These are phyloP conservation scores for Lucinisca nassula DNA, from an alignment of 2,888 invertebrate genomes.

Conservation along the genomic window DNA sequence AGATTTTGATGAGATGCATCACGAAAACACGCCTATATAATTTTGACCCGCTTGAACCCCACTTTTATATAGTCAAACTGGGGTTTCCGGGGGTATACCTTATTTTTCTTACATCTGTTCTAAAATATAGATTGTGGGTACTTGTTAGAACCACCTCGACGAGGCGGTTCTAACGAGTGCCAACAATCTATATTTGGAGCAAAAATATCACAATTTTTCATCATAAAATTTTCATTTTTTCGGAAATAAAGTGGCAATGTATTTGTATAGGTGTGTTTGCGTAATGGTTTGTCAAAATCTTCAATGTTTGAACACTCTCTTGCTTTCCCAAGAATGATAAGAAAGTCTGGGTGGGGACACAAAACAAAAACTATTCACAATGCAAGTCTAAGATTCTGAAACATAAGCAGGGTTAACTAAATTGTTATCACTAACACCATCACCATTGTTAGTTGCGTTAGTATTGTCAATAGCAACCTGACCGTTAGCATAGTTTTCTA, in stretches of 20 bases:
- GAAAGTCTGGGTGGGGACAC: not conserved
- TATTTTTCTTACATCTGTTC: too few species aligned
- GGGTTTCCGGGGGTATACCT: too few species aligned
- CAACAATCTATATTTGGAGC: too few species aligned
- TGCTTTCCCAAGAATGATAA: not conserved
- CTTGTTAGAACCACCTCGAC: too few species aligned
- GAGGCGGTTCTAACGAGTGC: too few species aligned
- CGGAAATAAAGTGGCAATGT: too few species aligned
- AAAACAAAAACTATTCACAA: not conserved
- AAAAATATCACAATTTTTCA: too few species aligned
- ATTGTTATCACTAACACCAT: not conserved
- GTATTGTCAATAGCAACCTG: not conserved
- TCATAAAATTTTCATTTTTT: too few species aligned
- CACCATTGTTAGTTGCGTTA: not conserved
- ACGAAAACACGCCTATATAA: too few species aligned
- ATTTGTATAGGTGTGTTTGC: not conserved
- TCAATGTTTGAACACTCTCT: not conserved
- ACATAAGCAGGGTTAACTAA: slow-evolving; percentile 49
- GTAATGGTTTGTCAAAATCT: not conserved
- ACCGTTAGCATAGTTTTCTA: not conserved
- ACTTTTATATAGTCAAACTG: too few species aligned
- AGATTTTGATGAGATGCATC: not conserved
- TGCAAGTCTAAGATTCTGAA: not conserved
- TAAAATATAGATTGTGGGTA: too few species aligned
- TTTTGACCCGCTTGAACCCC: too few species aligned